A percentile compares a stretch with the other conserved stretches of the same genome.
phyloP scores from a whole-genome alignment of 2,113 vertebrate species.

The Calidris pygmaea region DNA sequence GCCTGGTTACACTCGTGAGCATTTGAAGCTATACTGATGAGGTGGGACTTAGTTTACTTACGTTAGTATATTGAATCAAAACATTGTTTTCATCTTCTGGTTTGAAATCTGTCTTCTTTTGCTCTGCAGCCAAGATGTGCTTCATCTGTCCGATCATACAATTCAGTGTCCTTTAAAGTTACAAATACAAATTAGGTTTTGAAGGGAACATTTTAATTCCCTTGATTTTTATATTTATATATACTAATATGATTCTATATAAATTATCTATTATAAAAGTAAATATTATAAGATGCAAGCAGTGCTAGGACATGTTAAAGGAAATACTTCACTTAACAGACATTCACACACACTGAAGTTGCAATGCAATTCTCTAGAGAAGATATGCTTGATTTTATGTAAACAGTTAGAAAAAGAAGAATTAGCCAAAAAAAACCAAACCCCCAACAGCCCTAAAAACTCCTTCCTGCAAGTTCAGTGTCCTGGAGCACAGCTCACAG shows the following conservation, averaged over 20 bases:
- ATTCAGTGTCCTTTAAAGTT: slow-evolving; percentile 90
- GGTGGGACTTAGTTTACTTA: slow-evolving; percentile 73
- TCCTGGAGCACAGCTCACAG: not conserved
- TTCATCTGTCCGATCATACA: slow-evolving; percentile 99
- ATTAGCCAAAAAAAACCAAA: not conserved
- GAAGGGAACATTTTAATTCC: not conserved
- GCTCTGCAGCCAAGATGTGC: slow-evolving; percentile 92
- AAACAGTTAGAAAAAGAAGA: not conserved
- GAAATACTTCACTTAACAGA: not conserved
- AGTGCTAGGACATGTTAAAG: not conserved
- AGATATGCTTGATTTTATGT: not conserved
- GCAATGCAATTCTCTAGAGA: not conserved
- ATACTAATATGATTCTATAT: not conserved
- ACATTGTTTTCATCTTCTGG: slow-evolving; percentile 98
- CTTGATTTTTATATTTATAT: not conserved
- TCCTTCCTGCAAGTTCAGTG: not conserved
- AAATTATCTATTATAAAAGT: not conserved
- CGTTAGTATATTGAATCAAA: slow-evolving; percentile 95
- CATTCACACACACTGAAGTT: not conserved
- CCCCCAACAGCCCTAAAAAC: not conserved
- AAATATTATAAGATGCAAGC: not conserved
- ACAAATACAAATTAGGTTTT: slow-evolving; percentile 27
- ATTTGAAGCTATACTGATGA: not conserved
- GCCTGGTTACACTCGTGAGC: not conserved
- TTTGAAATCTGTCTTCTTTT: slow-evolving; percentile 98